Base-by-base conservation (phyloP, 64 coral and sea anemone species). In the Stichodactyla helianthus region DNA sequence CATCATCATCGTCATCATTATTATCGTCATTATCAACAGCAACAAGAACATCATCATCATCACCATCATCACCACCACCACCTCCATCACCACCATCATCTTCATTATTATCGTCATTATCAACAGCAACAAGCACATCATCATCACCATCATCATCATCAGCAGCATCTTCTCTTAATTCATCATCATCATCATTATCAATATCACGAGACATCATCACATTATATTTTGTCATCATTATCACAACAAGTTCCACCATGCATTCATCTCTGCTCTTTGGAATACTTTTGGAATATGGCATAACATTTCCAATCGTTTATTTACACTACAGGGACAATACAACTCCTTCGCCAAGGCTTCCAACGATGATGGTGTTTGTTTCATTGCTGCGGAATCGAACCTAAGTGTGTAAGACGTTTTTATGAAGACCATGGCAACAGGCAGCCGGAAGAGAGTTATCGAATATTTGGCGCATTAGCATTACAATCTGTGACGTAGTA, bases 321-420 rank as follows among this genome's bases (percentile, higher is more conserved):
- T 62, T 18, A 12, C 54, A 6, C 50, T 62, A 12, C 28, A 92
- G 90, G 90, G 90, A 17, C 53, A 71, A 53, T 92, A 92, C 22
- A 82, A 9, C 51, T 85, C 90, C 5, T 77, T 53, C 86, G 90
- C 90, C n/a, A 82, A 82, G 59, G 76, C 79, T 12, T 31, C 79
- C 64, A 92, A 87, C 80, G 51, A 92, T 9, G 44, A 92, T 52
- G 78, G 59, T 3, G 52, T 68, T 19, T 92, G 90, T 74, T 86
- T 92, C 6, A 83, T 78, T 8, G 71, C 77, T 52, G 86, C 90
- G 18, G 90, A 92, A 50, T 92, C 90, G 31, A 71, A 87, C 31
- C 55, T 92, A 25, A 86, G 56, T 54, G 23, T 90, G 53, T 90
- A 18, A 90, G 20, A 74, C 11, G 8, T 74, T 22, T 68, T 7